Base-by-base conservation (phyloP, 1,140 invertebrate species). In the Sarcophaga bullata region DNA sequence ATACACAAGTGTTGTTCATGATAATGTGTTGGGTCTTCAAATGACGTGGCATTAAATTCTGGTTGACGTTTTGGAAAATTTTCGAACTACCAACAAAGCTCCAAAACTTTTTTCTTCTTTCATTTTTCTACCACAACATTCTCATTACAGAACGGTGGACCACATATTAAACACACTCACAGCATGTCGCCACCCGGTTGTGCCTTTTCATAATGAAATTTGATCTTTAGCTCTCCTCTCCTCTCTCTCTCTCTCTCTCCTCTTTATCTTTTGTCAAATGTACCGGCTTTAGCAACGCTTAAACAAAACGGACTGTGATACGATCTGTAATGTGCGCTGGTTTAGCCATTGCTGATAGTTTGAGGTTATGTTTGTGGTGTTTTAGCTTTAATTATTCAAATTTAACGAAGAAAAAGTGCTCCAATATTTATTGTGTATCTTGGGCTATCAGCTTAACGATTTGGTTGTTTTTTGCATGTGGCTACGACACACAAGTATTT, bases 41-140 rank as follows among this genome's bases (percentile, higher is more conserved):
- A 50, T 8, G 75, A 78, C 75, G 49, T 78, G 17, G 75, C 86
- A 89, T 87, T 83, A 83, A 83, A 83, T 83, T 83, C 82, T 87
- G 86, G 88, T 89, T 89, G 88, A 89, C 87, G 89, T 86, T 88
- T 89, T 89, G 88, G 89, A 87, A 89, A 89, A 89, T 89, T 89
- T 84, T 84, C 87, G 83, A 86, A 86, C 82, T 82, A 86, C 87
- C 85, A 85, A 86, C 82, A 82, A 85, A 83, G 52, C 81, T 46
- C 81, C 58, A 73, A 81, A 85, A 82, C 84, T 83, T 1, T 78
- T 72, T 82, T 84, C 85, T 82, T 85, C 85, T 86, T 86, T 84
- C 85, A 87, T 8, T 17, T 25, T 72, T 15, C 15, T 68, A 15
- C 58, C 19, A 17, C 9, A 1, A 37, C 25, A 37, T 6, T 73